phyloP scores from a whole-genome alignment of 2,113 vertebrate genomes.

The Melozone crissalis region DNA sequence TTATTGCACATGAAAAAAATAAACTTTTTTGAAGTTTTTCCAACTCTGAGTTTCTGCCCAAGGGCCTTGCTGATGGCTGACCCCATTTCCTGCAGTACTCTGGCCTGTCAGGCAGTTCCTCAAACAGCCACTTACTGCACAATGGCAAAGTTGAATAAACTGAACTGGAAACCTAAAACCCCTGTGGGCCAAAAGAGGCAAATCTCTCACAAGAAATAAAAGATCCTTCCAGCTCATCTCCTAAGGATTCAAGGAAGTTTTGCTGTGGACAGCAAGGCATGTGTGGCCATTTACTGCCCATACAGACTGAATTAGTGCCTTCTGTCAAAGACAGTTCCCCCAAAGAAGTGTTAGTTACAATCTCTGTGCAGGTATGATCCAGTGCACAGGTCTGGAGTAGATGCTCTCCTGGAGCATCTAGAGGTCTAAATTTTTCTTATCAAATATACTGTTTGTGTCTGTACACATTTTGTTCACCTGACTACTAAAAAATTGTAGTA shows the following conservation, averaged over 20 bases:
- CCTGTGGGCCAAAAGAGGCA: background rate
- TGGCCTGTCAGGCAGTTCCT: background rate
- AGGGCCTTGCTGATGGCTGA: background rate
- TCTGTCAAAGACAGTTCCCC: background rate
- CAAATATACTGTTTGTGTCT: background rate
- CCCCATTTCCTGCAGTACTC: background rate
- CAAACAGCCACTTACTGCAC: background rate
- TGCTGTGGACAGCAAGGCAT: background rate
- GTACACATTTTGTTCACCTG: background rate
- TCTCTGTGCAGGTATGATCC: background rate
- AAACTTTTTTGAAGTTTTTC: background rate
- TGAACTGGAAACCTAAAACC: background rate
- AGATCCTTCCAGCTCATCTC: background rate
- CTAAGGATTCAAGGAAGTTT: background rate
- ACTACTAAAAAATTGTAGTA: background rate
- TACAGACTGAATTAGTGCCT: background rate
- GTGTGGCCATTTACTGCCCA: fast-evolving
- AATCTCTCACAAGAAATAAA: background rate
- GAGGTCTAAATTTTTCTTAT: background rate
- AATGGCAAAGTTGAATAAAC: background rate
- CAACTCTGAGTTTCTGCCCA: background rate
- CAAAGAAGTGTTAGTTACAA: background rate
- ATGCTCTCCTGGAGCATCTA: background rate
- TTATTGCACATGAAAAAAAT: background rate
- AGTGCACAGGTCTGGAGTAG: background rate